A percentile compares a stretch with the other conserved stretches of the same genome.
Conservation (phyloP, 2,797 vertebrate species). For the Xiphorhynchus erythropygius region DNA sequence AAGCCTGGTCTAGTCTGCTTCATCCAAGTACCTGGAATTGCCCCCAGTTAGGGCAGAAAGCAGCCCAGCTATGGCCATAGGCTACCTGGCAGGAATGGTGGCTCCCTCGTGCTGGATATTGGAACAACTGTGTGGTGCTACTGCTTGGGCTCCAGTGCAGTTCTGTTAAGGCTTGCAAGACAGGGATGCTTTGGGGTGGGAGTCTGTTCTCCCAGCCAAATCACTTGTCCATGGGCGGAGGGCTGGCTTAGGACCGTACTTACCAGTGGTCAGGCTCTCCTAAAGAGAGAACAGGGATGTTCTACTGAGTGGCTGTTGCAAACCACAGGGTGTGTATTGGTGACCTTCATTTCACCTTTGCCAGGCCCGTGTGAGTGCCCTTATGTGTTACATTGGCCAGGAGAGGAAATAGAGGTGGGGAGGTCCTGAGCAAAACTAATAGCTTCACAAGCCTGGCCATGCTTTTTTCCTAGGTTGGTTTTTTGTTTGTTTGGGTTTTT, state of each 20-base stretch:
- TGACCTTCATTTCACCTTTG: neutral
- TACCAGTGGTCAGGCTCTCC: neutral
- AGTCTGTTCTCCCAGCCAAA: neutral
- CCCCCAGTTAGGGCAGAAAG: neutral
- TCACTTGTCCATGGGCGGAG: neutral
- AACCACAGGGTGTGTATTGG: neutral
- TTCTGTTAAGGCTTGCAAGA: neutral
- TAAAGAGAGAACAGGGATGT: neutral
- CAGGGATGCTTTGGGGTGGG: neutral
- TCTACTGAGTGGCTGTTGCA: neutral
- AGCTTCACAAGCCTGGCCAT: rapidly evolving
- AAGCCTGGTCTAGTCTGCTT: neutral
- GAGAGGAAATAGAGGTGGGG: neutral
- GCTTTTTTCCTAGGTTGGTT: neutral
- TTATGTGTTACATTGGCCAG: neutral
- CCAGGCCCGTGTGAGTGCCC: neutral
- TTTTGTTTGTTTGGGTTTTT: neutral
- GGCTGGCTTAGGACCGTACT: neutral
- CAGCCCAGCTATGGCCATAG: neutral
- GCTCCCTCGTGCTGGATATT: rapidly evolving
- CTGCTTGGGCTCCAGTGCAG: neutral
- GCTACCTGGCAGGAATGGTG: neutral
- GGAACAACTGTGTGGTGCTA: neutral
- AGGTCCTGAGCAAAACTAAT: neutral
- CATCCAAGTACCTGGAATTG: neutral